phyloP scores from a whole-genome alignment of 2,888 invertebrate genomes.

The Aphodius granarius region DNA sequence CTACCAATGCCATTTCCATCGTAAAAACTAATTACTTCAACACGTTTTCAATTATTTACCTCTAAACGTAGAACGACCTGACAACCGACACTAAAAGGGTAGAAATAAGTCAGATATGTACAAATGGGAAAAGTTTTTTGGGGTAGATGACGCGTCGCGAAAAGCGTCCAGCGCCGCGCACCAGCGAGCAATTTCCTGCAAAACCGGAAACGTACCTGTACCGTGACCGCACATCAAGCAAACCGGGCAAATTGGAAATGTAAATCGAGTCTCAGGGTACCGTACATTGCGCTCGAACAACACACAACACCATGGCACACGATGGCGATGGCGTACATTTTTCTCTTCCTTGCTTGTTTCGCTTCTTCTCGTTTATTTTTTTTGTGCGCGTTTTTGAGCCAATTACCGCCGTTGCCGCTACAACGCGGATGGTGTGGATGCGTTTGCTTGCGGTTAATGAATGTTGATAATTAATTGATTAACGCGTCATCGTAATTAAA shows the following conservation, averaged over 20 bases:
- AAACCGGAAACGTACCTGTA: constrained; percentile 6
- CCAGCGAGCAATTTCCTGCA: not conserved
- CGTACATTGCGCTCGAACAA: constrained; percentile 7
- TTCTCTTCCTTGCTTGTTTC: not conserved
- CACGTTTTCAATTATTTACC: no score
- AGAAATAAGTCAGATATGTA: not conserved
- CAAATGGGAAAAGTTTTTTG: not conserved
- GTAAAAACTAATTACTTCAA: no score
- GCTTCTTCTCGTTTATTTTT: not conserved
- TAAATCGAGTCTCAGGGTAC: constrained; percentile 10
- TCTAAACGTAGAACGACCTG: no score
- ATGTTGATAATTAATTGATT: constrained; percentile 4
- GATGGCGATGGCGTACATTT: not conserved
- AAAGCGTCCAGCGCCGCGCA: not conserved
- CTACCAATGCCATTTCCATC: no score
- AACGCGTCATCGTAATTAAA: constrained; percentile 10
- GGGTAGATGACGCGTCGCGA: not conserved
- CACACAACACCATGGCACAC: not conserved
- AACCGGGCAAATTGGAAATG: constrained; percentile 10
- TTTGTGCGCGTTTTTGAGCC: not conserved
- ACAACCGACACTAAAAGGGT: not conserved
- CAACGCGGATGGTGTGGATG: not conserved
- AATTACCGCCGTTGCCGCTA: constrained; percentile 2
- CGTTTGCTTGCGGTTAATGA: not conserved
- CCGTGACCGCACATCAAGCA: not conserved